Percentiles rank a stretch among this genome's conserved stretches.
These are phyloP conservation scores for Dasypus novemcinctus DNA, from an alignment of 2,113 vertebrate species.

Conservation along the genomic window DNA sequence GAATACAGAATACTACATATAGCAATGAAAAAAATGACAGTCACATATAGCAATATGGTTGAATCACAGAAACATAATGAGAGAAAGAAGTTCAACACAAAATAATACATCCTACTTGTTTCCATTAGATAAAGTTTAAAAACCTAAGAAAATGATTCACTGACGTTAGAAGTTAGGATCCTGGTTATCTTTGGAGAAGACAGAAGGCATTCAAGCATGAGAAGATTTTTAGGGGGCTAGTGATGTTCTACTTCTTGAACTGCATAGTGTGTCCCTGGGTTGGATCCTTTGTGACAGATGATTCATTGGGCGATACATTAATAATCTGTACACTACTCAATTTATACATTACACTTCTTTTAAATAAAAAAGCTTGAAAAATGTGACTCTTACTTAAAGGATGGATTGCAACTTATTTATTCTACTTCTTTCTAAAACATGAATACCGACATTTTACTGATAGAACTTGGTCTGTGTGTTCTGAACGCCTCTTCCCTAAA, in stretches of 20 bases:
- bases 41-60: background rate
- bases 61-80: background rate
- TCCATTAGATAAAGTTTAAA: background rate
- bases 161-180: background rate
- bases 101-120: background rate
- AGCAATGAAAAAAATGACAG: background rate
- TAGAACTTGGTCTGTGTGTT: background rate
- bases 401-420: background rate
- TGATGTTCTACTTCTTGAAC: background rate
- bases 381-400: background rate
- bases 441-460: background rate
- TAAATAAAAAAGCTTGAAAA: background rate
- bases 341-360: background rate
- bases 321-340: background rate
- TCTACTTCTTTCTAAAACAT: conserved; percentile 12
- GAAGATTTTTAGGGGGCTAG: background rate
- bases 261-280: background rate
- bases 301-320: background rate
- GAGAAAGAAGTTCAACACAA: background rate
- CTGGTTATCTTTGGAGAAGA: background rate
- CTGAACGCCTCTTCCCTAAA: background rate
- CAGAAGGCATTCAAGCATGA: background rate
- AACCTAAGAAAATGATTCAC: background rate
- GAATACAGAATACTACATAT: background rate
- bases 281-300: background rate